Evolutionary conservation across 2,113 vertebrate species (phyloP), one percentile per base, ranked within the genome.

Genomic region (Daphoenositta chrysoptera): DNA sequence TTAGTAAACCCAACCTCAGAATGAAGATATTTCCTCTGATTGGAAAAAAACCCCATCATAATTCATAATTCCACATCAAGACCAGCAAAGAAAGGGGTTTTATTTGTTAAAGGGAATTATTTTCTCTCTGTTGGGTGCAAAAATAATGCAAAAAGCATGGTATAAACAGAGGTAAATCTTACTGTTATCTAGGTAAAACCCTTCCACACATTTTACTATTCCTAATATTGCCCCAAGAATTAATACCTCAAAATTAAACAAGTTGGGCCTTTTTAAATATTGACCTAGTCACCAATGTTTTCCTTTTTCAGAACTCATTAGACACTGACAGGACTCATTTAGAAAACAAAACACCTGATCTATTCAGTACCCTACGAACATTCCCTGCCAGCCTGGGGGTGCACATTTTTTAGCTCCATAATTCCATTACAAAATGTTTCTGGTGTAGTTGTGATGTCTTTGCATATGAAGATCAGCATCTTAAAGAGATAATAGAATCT

Each of bases 201-300:
- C 19, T 73, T 76, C 18, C 54, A 64, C 19, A 58, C 8, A 79
- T n/a, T 73, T 66, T 2, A 60, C 6, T n/a, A 64, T 57, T 80
- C n/a, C 58, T 64, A 92, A 53, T 64, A 83, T 21, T 77, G 21
- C 24, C 78, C 40, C 26, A 31, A 60, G 73, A 84, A 47, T 63
- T 66, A 70, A 72, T 47, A 56, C 5, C 20, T 91, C 48, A 68
- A 64, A 85, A 94, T 80, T 39, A 94, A 89, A 79, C 12, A 82
- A 58, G 9, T 40, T 48, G 27, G 33, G 37, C 19, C 22, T 89
- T 65, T 83, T 72, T 20, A 42, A 89, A 53, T 73, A 44, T 80
- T 76, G 66, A 83, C 40, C 28, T 63, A 58, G 26, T 33, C 45
- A 70, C 30, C 21, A 28, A 6, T 24, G 13, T 35, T 68, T 73